Base-by-base conservation (phyloP, 1,140 invertebrate genomes). In the Stratiolaelaps scimitus region DNA sequence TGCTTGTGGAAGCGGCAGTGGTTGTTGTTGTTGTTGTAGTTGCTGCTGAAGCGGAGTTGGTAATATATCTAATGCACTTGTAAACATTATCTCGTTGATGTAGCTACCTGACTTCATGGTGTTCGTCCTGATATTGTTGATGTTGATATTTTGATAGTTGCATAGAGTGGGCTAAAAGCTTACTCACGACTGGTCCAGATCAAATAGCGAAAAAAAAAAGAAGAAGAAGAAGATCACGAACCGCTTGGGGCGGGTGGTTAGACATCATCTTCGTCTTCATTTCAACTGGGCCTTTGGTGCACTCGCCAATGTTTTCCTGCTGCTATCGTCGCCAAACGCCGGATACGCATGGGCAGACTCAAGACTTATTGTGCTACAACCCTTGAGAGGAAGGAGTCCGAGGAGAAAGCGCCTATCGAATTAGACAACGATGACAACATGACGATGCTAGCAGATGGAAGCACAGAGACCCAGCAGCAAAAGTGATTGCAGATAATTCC, bases 141-240 rank as follows among this genome's bases (percentile, higher is more conserved):
- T 10, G 34, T 40, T 40, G 34, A 6, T 40, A 40, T 40, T 40
- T 40, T 40, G 34, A 40, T 40, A 40, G 34, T 40, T 40, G 34
- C 10, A 4, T 10, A 4, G 34, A 40, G 34, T 10, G 4, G 10
- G 34, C 34, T 60, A 26, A 60, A 60, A 26, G 53, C 53, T 34
- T 17, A 23, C 53, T 60, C 53, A 60, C 53, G 53, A 60, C 15
- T 60, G 53, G 23, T 34, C 53, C 53, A 60, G 53, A 60, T 60
- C 23, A 60, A 60, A 60, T 60, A 34, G 53, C 53, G n/a, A n/a
- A n/a, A n/a, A n/a, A n/a, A n/a, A n/a, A n/a, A n/a, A n/a, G n/a
- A n/a, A n/a, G n/a, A n/a, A n/a, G n/a, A 34, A 29, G 15, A 34
- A 17, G 53, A 60, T 60, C 53, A 60, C 53, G 53, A 60, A 17